phyloP scores from a whole-genome alignment of 2,888 invertebrate genomes.

The Epinotia nisella region DNA sequence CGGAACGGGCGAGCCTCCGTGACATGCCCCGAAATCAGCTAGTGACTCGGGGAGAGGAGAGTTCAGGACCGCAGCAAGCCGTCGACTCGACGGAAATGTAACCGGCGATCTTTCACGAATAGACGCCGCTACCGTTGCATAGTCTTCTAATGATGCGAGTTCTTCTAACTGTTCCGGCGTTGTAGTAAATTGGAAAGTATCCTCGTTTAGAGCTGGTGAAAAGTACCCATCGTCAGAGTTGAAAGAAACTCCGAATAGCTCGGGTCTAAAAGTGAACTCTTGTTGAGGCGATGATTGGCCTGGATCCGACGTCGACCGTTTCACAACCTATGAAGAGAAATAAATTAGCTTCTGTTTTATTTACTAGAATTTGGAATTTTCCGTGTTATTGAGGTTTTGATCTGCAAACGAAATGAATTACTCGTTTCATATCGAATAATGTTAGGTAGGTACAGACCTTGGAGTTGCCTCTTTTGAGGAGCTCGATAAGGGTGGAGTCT shows the following conservation, averaged over 20 bases:
- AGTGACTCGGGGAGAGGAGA: conserved; percentile 91
- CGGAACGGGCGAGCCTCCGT: conserved; percentile 82
- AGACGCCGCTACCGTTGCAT: conserved; percentile 84
- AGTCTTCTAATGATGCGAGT: conserved; percentile 86
- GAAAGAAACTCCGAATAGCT: conserved; percentile 86
- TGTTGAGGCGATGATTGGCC: conserved; percentile 86
- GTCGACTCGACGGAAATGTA: conserved; percentile 87
- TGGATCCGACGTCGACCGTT: conserved; percentile 90
- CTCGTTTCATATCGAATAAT: conserved; percentile 21
- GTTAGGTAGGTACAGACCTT: conserved; percentile 70
- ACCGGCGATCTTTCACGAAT: conserved; percentile 85
- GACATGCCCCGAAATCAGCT: conserved; percentile 93
- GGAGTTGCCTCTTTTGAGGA: conserved; percentile 88
- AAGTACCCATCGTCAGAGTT: conserved; percentile 87
- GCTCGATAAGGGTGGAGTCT: conserved; percentile 91
- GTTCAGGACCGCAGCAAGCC: conserved; percentile 90
- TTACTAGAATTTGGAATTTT: conserved; percentile 4
- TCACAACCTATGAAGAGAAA: conserved; percentile 82
- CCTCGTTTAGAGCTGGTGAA: conserved; percentile 88
- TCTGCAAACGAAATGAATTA: conserved; percentile 23
- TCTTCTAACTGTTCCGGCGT: conserved; percentile 87
- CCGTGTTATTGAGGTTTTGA: background rate
- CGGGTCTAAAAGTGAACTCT: conserved; percentile 85
- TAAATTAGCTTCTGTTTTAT: conserved; percentile 9
- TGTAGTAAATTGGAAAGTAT: conserved; percentile 88